phyloP scores from a whole-genome alignment of 2,113 vertebrate genomes.

The Xiphophorus maculatus region DNA sequence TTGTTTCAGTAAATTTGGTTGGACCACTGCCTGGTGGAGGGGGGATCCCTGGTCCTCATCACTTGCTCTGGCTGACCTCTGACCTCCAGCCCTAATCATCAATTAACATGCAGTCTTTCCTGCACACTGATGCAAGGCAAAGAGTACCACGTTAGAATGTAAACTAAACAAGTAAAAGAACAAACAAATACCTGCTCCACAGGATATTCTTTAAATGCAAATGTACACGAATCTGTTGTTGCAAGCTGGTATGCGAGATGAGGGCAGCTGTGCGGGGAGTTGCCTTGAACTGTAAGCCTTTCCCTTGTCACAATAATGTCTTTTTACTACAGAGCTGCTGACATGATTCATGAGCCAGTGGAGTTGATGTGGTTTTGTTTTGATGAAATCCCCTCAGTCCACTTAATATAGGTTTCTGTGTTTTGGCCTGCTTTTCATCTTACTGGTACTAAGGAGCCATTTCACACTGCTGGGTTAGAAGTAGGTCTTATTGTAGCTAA shows the following conservation, averaged over 20 bases:
- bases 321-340: conserved; percentile 59
- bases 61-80: conserved; percentile 45
- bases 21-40: conserved; percentile 46
- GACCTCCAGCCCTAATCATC: conserved; percentile 64
- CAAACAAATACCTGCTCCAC: conserved; percentile 30
- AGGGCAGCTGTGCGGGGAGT: conserved; percentile 51
- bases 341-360: conserved; percentile 70
- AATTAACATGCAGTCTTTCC: conserved; percentile 69
- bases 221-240: conserved; percentile 27
- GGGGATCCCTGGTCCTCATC: conserved; percentile 40
- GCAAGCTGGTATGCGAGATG: conserved; percentile 24
- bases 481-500: conserved; percentile 67
- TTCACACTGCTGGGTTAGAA: conserved; percentile 66
- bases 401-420: conserved; percentile 71
- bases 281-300: conserved; percentile 45
- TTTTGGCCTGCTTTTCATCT: conserved; percentile 57
- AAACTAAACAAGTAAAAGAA: conserved; percentile 41
- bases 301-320: conserved; percentile 68
- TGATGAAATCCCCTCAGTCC: conserved; percentile 66
- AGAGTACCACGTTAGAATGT: conserved; percentile 27
- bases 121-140: conserved; percentile 54
- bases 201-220: conserved; percentile 42
- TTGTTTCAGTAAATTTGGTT: conserved; percentile 48
- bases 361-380: conserved; percentile 65
- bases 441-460: conserved; percentile 66